Evolutionary conservation across 2,113 vertebrate genomes (phyloP), one percentile per base, ranked within the genome.

Genomic region (Mus spicilegus): DNA sequence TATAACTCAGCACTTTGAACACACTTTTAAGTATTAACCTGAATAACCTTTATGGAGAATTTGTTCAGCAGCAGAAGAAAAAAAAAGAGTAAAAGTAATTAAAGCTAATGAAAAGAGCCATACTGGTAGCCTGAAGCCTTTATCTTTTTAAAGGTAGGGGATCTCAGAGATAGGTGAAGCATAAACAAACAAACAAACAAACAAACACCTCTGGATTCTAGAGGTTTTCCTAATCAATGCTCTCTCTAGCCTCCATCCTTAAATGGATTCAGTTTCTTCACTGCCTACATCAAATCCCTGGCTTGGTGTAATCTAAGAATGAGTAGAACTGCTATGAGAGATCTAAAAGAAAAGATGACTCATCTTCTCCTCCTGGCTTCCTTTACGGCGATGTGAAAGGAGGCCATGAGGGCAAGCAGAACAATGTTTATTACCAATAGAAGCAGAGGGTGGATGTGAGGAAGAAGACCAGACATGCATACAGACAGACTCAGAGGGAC

Each of bases 91-190:
- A 82, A 77, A 92, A 28, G 19, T 73, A 56, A 78, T 24, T 73
- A 93, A 77, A 61, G 4, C 3, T 70, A 93, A n/a, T 65, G 7
- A 28, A 86, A 88, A 95, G 49, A 86, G 84, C 54, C 54, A 39
- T 6, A 28, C 30, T 33, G 39, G 84, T 77, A 58, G 42, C 72
- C 30, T 30, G 61, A 92, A 90, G 51, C 2, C 13, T 69, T 80
- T 58, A 56, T 63, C 51, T 91, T 61, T 94, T 88, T 51, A 28
- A 10, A 89, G 61, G 24, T 26, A 5, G 54, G 86, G 26, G 86
- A 42, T 90, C 81, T 94, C 61, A 93, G 89, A 96, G 92, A 93
- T 19, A 94, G 39, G 85, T 17, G 54, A 87, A 92, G 90, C 30
- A 49, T 76, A 0, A 58, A 63, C 56, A 58, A 56, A 56, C 14